phyloP scores from a whole-genome alignment of 2,113 vertebrate species.

The Herpetotheres cachinnans region DNA sequence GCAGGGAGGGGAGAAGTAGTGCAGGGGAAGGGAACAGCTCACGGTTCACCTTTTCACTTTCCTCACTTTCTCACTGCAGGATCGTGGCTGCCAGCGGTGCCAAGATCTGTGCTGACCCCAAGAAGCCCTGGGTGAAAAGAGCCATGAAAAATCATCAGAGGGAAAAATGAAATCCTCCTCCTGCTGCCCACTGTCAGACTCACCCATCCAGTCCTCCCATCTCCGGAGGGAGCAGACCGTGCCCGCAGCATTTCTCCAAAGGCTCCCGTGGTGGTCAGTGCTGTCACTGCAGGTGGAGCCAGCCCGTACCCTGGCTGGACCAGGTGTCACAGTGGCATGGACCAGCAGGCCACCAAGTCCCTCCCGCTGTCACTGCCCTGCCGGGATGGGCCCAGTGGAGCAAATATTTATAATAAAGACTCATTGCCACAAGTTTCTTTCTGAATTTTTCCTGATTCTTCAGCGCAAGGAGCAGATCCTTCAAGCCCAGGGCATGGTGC shows the following conservation, averaged over 20 bases:
- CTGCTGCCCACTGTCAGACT: not conserved
- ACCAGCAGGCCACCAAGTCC: not conserved
- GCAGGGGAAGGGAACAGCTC: not conserved
- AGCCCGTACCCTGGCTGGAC: fast-evolving
- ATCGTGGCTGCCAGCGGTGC: fast-evolving
- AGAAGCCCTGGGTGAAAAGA: not conserved
- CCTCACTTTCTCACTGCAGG: not conserved
- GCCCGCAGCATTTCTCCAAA: fast-evolving
- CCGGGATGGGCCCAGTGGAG: not conserved
- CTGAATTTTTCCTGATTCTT: not conserved
- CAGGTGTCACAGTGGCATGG: fast-evolving
- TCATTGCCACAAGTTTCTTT: not conserved
- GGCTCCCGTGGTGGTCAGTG: not conserved
- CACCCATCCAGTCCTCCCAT: fast-evolving
- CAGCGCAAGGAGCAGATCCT: not conserved
- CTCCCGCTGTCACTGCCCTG: not conserved
- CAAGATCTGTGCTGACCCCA: not conserved
- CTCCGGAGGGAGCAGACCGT: fast-evolving
- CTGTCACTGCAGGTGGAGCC: fast-evolving
- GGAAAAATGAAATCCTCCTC: not conserved
- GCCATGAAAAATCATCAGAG: fast-evolving
- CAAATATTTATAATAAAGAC: conserved; percentile 34
- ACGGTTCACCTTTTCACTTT: not conserved
- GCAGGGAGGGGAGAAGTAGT: not conserved
- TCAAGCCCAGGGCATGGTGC: not conserved